phyloP scores from a whole-genome alignment of 2,888 invertebrate genomes.

The Ferdinandea cuprea region DNA sequence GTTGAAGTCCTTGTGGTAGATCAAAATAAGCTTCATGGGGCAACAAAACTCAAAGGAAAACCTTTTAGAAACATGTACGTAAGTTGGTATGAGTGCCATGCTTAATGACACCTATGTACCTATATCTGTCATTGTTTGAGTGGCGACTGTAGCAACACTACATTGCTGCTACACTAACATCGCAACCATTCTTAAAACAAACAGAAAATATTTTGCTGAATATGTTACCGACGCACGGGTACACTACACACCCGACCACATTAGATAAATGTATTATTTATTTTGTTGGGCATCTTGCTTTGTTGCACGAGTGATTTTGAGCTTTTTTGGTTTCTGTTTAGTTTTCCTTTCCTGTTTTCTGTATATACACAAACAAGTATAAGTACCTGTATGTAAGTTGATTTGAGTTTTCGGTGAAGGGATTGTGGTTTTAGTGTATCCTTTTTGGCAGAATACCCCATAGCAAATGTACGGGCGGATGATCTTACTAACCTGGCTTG shows the following conservation, averaged over 20 bases:
- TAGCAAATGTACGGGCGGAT: constrained; percentile 29
- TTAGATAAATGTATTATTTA: constrained; percentile 66
- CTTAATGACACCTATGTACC: not conserved
- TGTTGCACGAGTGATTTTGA: constrained; percentile 63
- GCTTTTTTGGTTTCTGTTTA: constrained; percentile 31
- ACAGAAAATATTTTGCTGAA: not conserved
- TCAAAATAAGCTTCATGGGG: too few relatives aligned
- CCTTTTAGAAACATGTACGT: too few relatives aligned
- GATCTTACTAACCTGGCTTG: constrained; percentile 32
- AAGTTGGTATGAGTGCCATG: too few relatives aligned
- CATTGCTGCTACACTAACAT: not conserved
- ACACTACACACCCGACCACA: constrained; percentile 45
- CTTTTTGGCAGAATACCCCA: constrained; percentile 11
- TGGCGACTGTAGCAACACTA: constrained; percentile 1
- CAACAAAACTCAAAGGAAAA: too few relatives aligned
- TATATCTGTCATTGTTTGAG: constrained; percentile 3
- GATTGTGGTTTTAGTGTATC: constrained; percentile 49
- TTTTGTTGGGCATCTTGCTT: constrained; percentile 62
- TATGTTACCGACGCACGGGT: constrained; percentile 35
- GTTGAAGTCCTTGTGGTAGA: too few relatives aligned
- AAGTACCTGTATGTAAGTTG: constrained; percentile 48
- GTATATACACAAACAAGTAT: constrained; percentile 6
- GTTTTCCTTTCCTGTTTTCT: not conserved
- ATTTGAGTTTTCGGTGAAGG: constrained; percentile 30
- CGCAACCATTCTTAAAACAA: not conserved